Evolutionary conservation across 2,797 vertebrate species (phyloP), one percentile per base, ranked within the genome.

Genomic region (Acipenser ruthenus): DNA sequence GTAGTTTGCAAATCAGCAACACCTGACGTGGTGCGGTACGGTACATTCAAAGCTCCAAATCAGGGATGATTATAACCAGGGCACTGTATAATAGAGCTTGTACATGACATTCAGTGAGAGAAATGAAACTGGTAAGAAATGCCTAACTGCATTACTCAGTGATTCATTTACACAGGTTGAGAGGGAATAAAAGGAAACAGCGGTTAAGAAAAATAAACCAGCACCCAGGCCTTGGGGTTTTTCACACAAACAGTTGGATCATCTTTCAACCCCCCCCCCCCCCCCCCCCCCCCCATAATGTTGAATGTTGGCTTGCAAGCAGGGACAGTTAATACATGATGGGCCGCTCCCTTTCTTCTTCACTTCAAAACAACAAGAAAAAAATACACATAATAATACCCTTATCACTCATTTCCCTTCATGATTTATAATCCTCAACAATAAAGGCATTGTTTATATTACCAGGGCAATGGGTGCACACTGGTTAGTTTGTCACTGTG

Each of bases 371-470:
- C 18, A 62, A 62, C 18, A 23, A 37, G 10, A 60, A 62, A 62
- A 48, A n/a, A 62, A 37, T 7, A 37, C 15, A 37, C 18, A 62
- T 18, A 62, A 62, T 7, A 62, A 37, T 6, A 23, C 6, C 8
- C 60, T 62, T 18, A 37, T 62, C 60, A 62, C 60, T 62, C 60
- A 62, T 18, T 62, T 62, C 60, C 47, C 60, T 23, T 62, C 18
- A 37, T 48, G 60, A 60, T 62, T 48, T 62, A 9, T 62, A 37
- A 62, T 62, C 60, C 18, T 37, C 9, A 48, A 62, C 60, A 62
- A 18, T 48, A 62, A n/a, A 9, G 13, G 18, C 18, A 62, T 62
- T 62, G 60, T 62, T 62, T 58, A 58, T 58, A 53, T 53, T 53
- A 53, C 6, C 8, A 3, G 51, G 8, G 13, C 55, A 58, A 58